A percentile compares a stretch with the other conserved stretches of the same genome.
Evolutionary conservation across 2,113 vertebrate species (phyloP).

Genomic region (Ptychochromis oligacanthus): DNA sequence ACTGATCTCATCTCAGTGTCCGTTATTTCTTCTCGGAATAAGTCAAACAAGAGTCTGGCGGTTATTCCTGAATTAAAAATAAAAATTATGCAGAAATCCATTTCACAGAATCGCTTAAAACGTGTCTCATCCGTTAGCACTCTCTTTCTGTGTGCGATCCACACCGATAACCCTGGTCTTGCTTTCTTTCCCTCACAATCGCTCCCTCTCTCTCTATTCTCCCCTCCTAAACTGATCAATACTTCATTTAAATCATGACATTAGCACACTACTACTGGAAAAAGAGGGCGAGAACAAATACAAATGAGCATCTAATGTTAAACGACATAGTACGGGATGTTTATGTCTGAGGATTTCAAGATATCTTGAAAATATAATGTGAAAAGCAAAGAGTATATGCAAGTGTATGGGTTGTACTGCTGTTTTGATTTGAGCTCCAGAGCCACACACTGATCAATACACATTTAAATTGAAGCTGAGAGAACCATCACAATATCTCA

Average conservation of each 20-base stretch:
- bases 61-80: conserved; percentile 69
- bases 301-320: conserved; percentile 53
- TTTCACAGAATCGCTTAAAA: conserved; percentile 76
- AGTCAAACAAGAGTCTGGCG: conserved; percentile 53
- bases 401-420: conserved; percentile 59
- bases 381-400: conserved; percentile 66
- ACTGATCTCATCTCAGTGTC: conserved; percentile 46
- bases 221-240: conserved; percentile 89
- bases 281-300: conserved; percentile 68
- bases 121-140: conserved; percentile 79
- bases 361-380: conserved; percentile 48
- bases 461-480: conserved; percentile 79
- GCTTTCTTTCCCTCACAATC: conserved; percentile 86
- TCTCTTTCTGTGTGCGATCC: conserved; percentile 83
- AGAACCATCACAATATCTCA: conserved; percentile 65
- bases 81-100: conserved; percentile 70
- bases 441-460: conserved; percentile 80
- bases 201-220: conserved; percentile 85
- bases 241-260: conserved; percentile 90
- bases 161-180: conserved; percentile 84
- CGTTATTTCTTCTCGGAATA: conserved; percentile 46
- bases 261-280: conserved; percentile 82
- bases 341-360: conserved; percentile 22
- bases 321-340: conserved; percentile 31
- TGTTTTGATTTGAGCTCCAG: conserved; percentile 72